Base-by-base conservation (phyloP, 2,888 invertebrate genomes). In the Oithona nana region DNA sequence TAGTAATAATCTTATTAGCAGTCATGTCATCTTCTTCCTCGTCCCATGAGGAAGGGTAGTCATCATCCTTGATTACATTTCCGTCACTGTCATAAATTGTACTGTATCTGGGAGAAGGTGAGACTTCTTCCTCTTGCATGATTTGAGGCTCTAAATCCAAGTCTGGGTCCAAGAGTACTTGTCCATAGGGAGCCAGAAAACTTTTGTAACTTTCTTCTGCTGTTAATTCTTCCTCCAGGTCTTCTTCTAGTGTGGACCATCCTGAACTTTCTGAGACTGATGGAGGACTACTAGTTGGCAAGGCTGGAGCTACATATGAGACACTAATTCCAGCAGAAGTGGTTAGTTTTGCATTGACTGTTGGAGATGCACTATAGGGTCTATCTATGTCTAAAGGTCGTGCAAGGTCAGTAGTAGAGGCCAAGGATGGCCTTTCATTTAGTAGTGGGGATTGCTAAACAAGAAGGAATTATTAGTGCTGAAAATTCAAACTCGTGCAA, bases 71-170 rank as follows among this genome's bases (percentile, higher is more conserved):
- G 8, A 39, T 6, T 11, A 39, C 16, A 16, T 39, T 39, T 6
- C 39, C 39, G 16, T 11, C 6, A 39, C 39, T 39, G 39, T 39
- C 39, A 39, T 39, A 39, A 39, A 39, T 39, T 6, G 16, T 16
- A 39, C 39, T 39, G 16, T 39, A 39, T 6, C 8, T 16, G 16
- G 39, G 39, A 39, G 8, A 11, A 39, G 6, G 39, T n/a, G n/a
- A n/a, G n/a, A n/a, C n/a, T n/a, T 49, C 50, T 4, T 49, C 50
- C 20, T 20, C 54, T 24, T 26, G 13, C 2, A 54, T 54, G 4
- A 54, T 54, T 54, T 54, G 54, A 3, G 54, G 54, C 24, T 54
- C 54, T 16, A 54, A 54, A 26, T 54, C 54, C 3, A 54, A 26
- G 26, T 54, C 6, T 26, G 22, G 24, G 16, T 54, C 54, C 3